Base-by-base conservation (phyloP, 2,888 invertebrate genomes). In the Latrodectus hesperus region DNA sequence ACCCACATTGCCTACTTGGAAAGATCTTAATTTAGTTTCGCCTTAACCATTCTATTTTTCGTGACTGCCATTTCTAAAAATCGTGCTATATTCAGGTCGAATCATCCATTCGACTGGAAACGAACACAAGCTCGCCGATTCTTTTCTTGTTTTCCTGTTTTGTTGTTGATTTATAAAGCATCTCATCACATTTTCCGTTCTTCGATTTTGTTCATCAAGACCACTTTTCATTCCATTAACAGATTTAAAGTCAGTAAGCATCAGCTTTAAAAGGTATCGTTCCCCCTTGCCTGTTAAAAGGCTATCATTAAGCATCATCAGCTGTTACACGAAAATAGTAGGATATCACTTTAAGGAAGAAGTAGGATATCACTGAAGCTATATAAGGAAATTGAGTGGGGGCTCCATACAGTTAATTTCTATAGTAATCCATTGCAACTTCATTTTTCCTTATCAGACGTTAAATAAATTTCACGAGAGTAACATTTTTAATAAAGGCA, bases 11-110 rank as follows among this genome's bases (percentile, higher is more conserved):
- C n/a, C 22, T 72, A 14, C 52, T 80, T 14, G 79, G 65, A 16
- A 55, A 74, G 17, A 52, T 75, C 70, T 75, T 65, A 80, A 80
- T 80, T 71, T 80, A 80, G 72, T 70, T 60, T 60, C 38, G 38
- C 70, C 55, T 70, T 9, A 1, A 38, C 38, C 70, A 55, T 80
- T 81, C 17, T 60, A n/a, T 52, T 11, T 26, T 75, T 26, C 55
- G 51, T 64, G 79, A 22, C 38, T 65, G 52, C 68, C 9, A 73
- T 81, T 65, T 79, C 55, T 38, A 38, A 55, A 64, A 64, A 14
- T 60, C n/a, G 26, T 64, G n/a, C 38, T 9, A 49, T 38, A 82
- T 82, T 60, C 67, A 75, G 82, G 82, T 75, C 82, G 74, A 49
- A n/a, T 53, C 55, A 68, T 53, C 75, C 82, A 55, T 53, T 82